Conservation (phyloP, 2,797 vertebrate genomes). For the Helarctos malayanus region DNA sequence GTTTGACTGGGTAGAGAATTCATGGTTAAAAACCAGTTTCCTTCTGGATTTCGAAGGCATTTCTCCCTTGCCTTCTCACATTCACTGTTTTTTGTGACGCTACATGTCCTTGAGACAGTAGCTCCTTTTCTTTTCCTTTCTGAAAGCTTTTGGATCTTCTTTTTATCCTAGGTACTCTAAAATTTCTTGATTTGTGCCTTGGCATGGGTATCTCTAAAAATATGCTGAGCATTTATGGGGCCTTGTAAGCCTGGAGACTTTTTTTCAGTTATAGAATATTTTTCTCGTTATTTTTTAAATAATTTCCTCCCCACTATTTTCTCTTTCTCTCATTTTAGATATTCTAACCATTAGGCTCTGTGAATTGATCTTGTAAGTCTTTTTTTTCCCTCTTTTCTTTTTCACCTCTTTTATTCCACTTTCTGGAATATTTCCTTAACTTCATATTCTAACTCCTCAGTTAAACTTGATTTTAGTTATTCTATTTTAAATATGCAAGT, state of each 20-base stretch:
- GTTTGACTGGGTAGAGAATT: neutral
- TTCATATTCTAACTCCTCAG: neutral
- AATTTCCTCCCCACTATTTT: neutral
- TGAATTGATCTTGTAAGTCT: neutral
- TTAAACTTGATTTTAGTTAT: slow-evolving; percentile 5
- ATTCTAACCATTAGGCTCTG: neutral
- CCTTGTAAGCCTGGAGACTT: neutral
- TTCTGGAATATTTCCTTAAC: neutral
- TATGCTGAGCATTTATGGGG: neutral
- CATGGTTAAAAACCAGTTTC: neutral
- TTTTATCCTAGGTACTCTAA: neutral
- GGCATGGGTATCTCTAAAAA: neutral
- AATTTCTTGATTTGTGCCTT: neutral
- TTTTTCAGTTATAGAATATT: neutral
- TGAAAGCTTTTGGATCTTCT: neutral
- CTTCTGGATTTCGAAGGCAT: neutral
- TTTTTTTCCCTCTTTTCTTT: neutral
- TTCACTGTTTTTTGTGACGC: neutral
- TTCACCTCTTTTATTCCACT: neutral
- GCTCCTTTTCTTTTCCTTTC: neutral
- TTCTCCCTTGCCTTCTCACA: neutral
- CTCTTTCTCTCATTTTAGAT: neutral
- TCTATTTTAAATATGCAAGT: neutral
- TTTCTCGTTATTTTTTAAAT: neutral
- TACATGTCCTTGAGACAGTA: too few relatives aligned